phyloP scores from a whole-genome alignment of 2,797 vertebrate species.

The Hybognathus amarus region DNA sequence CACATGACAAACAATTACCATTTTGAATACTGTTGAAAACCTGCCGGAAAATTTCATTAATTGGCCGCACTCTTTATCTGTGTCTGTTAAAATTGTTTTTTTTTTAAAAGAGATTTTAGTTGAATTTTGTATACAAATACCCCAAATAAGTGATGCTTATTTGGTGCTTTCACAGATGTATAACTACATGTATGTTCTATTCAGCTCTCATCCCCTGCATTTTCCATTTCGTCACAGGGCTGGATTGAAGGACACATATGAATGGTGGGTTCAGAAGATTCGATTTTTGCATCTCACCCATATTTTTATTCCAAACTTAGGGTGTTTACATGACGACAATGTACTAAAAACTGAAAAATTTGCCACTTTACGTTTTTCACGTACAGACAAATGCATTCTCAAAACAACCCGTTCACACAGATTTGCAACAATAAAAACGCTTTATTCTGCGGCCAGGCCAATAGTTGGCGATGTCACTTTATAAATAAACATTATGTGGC shows the following conservation, averaged over 20 bases:
- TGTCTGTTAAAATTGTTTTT: too few relatives aligned
- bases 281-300: background rate
- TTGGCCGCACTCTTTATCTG: too few relatives aligned
- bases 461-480: background rate
- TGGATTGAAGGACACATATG: conserved; percentile 83
- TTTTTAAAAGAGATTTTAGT: too few relatives aligned
- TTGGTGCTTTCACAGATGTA: background rate
- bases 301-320: background rate
- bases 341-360: background rate
- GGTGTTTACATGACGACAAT: background rate
- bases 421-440: too few relatives aligned
- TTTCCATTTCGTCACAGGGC: conserved; percentile 75
- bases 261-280: conserved; percentile 83
- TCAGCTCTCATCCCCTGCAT: background rate
- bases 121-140: background rate
- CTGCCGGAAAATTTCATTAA: too few relatives aligned
- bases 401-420: too few relatives aligned
- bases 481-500: background rate
- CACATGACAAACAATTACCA: too few relatives aligned
- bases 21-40: too few relatives aligned
- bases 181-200: background rate
- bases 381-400: too few relatives aligned
- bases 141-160: background rate
- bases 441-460: background rate
- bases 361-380: background rate